Conservation (phyloP, 2,113 vertebrate genomes). For the Pedetes capensis region DNA sequence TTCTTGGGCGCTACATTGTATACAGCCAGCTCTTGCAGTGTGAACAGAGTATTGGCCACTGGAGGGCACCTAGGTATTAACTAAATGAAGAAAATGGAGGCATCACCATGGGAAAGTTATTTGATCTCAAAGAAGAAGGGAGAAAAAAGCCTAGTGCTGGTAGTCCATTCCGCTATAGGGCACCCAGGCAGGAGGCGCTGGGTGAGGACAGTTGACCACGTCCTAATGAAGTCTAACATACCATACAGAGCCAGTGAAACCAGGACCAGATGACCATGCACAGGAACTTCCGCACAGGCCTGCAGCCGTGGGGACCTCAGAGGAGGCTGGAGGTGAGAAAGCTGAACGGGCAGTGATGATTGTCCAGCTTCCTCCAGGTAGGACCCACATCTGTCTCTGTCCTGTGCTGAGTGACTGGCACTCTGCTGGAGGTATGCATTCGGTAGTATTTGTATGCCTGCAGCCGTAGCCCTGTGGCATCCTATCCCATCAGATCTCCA, state of each 20-base stretch:
- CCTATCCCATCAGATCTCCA: no score
- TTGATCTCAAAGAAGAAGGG: background rate
- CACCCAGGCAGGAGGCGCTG: background rate
- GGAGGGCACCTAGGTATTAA: conserved; percentile 35
- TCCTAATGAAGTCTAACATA: background rate
- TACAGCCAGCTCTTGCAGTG: background rate
- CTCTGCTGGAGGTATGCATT: background rate
- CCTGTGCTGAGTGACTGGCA: background rate
- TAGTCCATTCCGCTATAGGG: background rate
- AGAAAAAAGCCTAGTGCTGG: background rate
- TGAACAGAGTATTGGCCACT: background rate
- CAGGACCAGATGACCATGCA: background rate
- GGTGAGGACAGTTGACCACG: background rate
- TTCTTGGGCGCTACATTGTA: background rate
- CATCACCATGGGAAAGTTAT: background rate
- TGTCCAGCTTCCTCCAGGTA: background rate
- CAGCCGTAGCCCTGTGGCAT: no score
- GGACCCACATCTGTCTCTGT: background rate
- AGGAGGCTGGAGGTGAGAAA: background rate
- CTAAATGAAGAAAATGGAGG: background rate
- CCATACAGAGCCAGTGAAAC: background rate
- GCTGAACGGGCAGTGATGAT: background rate
- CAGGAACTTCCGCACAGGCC: background rate
- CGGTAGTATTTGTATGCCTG: background rate
- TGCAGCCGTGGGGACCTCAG: background rate